A percentile compares a stretch with the other conserved stretches of the same genome.
Evolutionary conservation across 2,888 invertebrate species (phyloP).

Genomic region (Tridacna crocea): DNA sequence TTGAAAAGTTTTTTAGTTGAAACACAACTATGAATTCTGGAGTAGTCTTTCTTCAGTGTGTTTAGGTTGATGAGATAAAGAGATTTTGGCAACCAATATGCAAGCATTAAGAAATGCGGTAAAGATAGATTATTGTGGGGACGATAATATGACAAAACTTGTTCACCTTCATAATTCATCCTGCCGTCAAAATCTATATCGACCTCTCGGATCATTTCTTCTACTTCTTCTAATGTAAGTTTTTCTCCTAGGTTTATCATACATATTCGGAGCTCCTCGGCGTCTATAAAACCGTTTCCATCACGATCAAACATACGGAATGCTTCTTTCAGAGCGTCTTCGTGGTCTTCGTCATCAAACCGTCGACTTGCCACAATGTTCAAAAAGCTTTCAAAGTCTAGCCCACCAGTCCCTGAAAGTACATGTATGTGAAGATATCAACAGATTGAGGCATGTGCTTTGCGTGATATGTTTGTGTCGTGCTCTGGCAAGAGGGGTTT

Average conservation of each 20-base stretch:
- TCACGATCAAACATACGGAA: conserved; percentile 97
- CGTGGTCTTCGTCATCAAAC: conserved; percentile 72
- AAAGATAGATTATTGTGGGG: no score
- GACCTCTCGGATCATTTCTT: conserved; percentile 99
- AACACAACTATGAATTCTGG: no score
- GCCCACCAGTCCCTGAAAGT: conserved; percentile 61
- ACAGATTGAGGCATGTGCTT: no score
- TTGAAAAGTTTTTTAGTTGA: no score
- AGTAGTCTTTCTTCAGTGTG: no score
- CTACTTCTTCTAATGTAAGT: conserved; percentile 99
- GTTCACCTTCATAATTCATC: conserved; percentile 95
- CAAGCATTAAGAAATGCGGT: no score
- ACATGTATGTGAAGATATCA: not conserved
- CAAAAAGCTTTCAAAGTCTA: conserved; percentile 71
- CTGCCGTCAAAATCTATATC: conserved; percentile 99
- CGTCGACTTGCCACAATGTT: conserved; percentile 69
- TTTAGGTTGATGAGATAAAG: no score
- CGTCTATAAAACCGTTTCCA: conserved; percentile 99
- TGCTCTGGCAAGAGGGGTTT: no score
- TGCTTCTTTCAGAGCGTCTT: conserved; percentile 68
- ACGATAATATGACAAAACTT: no score
- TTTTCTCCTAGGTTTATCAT: conserved; percentile 99
- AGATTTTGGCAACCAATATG: no score
- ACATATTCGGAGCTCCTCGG: conserved; percentile 99
- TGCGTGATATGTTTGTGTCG: no score